Conservation (phyloP, 1,140 invertebrate species). For the Anastrepha obliqua region DNA sequence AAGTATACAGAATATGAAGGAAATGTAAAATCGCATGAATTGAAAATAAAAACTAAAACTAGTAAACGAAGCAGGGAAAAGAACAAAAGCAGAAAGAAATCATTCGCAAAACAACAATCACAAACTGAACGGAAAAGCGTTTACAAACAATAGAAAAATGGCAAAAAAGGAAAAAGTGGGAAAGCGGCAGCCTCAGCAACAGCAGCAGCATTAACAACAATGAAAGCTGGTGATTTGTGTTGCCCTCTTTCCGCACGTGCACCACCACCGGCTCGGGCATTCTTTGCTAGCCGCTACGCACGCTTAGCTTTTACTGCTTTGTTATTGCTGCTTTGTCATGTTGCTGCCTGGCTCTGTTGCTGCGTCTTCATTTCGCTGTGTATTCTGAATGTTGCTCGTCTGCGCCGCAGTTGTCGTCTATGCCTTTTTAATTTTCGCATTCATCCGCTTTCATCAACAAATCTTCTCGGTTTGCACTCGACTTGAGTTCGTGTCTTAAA, state of each 20-base stretch:
- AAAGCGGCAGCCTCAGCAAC: too few relatives aligned
- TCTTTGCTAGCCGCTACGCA: neutral
- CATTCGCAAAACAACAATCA: neutral
- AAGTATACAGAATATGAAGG: neutral
- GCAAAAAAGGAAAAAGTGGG: neutral
- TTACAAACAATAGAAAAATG: constrained; percentile 3
- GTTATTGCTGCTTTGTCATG: neutral
- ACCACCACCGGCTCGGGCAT: neutral
- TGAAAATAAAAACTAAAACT: too few relatives aligned
- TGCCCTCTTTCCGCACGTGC: neutral
- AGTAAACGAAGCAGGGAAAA: too few relatives aligned
- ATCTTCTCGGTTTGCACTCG: neutral
- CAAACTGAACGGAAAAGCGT: neutral
- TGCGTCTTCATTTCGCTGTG: neutral
- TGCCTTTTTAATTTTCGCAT: neutral
- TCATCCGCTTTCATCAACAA: constrained; percentile 20
- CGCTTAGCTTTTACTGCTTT: neutral
- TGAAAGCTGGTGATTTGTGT: neutral
- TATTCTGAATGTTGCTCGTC: neutral
- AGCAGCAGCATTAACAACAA: neutral
- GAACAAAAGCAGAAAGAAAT: neutral
- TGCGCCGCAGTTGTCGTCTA: neutral
- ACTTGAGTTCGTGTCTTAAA: constrained; percentile 51
- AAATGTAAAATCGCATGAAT: neutral
- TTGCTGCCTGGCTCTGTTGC: neutral